Conservation (phyloP, 2,113 vertebrate genomes). For the Octodon degus region DNA sequence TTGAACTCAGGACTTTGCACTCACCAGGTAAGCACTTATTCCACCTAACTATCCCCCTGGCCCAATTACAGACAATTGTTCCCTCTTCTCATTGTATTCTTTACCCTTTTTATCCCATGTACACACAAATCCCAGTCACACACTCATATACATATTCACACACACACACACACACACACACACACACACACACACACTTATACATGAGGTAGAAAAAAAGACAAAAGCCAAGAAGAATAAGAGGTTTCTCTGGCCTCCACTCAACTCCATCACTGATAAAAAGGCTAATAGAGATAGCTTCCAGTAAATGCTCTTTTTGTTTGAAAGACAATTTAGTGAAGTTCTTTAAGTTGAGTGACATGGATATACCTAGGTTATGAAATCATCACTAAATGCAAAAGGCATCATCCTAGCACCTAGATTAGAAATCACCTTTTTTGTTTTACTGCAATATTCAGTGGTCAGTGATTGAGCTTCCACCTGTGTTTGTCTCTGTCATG, state of each 20-base stretch:
- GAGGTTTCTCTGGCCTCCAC: too few relatives aligned
- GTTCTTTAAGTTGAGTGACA: rapidly evolving
- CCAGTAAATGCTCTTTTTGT: neutral
- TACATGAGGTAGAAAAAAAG: neutral
- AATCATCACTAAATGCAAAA: neutral
- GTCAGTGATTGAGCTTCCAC: rapidly evolving
- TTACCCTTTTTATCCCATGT: neutral
- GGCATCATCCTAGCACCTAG: neutral
- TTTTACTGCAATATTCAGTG: rapidly evolving
- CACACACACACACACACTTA: neutral
- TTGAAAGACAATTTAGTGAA: neutral
- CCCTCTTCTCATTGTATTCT: rapidly evolving
- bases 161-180: neutral
- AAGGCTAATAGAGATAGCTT: neutral
- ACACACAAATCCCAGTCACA: too few relatives aligned
- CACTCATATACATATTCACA: neutral
- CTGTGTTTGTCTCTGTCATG: rapidly evolving
- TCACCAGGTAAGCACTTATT: too few relatives aligned
- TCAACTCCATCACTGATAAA: neutral
- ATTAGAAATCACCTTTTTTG: neutral
- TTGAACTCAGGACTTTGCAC: too few relatives aligned
- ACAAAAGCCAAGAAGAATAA: neutral
- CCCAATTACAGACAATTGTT: too few relatives aligned
- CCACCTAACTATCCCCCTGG: too few relatives aligned
- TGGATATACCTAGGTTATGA: neutral